Evolutionary conservation across 2,797 vertebrate genomes (phyloP).

Genomic region (Lemur catta): DNA sequence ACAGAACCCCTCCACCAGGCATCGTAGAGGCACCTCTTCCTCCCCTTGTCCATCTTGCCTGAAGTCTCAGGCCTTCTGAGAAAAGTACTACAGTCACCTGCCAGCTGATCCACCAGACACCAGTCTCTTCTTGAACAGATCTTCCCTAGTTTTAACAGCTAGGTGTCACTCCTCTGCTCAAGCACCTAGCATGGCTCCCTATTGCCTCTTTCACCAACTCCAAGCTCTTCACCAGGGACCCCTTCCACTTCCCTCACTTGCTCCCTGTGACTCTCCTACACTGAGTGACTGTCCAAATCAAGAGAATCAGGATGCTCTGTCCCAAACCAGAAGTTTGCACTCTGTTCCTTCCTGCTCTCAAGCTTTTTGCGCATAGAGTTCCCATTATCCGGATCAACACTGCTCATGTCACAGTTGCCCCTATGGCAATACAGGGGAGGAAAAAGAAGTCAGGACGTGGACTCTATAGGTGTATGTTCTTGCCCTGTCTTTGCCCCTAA

Average conservation of each 20-base stretch:
- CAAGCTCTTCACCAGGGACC: neutral
- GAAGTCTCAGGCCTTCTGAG: neutral
- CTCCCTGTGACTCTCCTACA: neutral
- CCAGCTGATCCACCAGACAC: neutral
- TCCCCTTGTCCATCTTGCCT: neutral
- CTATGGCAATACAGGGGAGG: accelerated
- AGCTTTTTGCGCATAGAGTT: neutral
- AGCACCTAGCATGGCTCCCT: neutral
- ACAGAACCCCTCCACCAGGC: neutral
- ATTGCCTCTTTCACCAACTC: neutral
- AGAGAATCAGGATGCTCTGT: neutral
- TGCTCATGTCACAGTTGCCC: neutral
- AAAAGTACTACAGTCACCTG: neutral
- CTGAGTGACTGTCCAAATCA: neutral
- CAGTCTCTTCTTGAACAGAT: neutral
- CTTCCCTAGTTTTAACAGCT: neutral
- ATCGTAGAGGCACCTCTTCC: neutral
- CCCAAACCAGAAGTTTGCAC: neutral
- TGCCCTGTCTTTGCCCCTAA: neutral
- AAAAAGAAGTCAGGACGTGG: neutral
- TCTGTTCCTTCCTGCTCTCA: neutral
- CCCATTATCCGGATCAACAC: neutral
- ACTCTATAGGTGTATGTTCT: neutral
- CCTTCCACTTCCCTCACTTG: neutral
- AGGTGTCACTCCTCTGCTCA: neutral